These are phyloP conservation scores for Petrolisthes cinctipes DNA, from an alignment of 2,888 invertebrate genomes.

Conservation along the genomic window DNA sequence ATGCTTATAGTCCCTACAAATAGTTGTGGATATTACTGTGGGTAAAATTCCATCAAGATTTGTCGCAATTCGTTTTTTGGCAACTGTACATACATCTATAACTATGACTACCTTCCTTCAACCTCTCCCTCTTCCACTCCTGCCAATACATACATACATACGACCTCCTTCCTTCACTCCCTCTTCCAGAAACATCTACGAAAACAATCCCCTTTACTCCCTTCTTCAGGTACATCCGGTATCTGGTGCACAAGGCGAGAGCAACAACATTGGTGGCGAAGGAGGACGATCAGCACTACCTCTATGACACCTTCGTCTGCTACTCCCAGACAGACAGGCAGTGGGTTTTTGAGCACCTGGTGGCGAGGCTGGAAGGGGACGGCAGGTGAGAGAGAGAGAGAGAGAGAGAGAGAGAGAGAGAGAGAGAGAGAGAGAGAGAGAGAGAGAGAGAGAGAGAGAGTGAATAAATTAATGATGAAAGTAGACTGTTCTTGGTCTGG, in stretches of 20 bases:
- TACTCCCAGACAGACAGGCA: constrained; percentile 60
- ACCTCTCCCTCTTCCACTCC: not conserved
- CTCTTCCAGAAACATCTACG: not conserved
- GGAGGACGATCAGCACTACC: constrained; percentile 32
- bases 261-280: constrained; percentile 10
- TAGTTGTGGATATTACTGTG: too few species aligned
- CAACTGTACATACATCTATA: not conserved
- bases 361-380: constrained; percentile 54
- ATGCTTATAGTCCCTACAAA: too few species aligned
- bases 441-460: too few species aligned
- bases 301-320: constrained; percentile 64
- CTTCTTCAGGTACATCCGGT: constrained; percentile 43
- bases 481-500: too few species aligned
- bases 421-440: constrained; percentile 75
- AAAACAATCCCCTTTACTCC: not conserved
- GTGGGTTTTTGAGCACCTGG: constrained; percentile 62
- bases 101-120: not conserved
- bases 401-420: constrained; percentile 74
- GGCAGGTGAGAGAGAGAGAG: constrained; percentile 35
- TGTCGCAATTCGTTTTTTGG: too few species aligned
- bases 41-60: too few species aligned
- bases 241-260: constrained; percentile 37
- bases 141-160: not conserved
- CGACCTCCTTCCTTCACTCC: not conserved
- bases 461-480: too few species aligned